Evolutionary conservation across 1,140 invertebrate species (phyloP), one percentile per base, ranked within the genome.

Genomic region (Pseudomyrmex concolor): DNA sequence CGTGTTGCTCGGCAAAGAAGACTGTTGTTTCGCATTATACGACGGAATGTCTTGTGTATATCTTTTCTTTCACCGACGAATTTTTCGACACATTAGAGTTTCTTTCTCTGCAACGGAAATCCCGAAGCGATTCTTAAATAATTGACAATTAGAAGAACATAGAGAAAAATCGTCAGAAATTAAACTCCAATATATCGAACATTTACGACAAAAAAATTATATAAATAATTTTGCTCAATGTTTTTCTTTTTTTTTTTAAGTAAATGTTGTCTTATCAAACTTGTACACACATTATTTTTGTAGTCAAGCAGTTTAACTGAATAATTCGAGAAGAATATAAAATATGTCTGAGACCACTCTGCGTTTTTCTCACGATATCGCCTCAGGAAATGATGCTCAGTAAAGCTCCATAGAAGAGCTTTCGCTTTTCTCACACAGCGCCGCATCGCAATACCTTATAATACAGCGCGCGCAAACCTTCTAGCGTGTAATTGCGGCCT

Each of bases 401-500:
- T n/a, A 45, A 68, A 78, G 34, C 17, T 77, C 50, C 22, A 43
- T 54, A 64, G 62, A 66, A 64, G 13, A 63, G 22, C 73, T 67
- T 54, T 48, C 74, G 34, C 19, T 71, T 57, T 59, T 19, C 15
- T 19, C 43, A 13, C 43, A 13, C 34, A 2, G 22, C 17, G 10
- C n/a, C 45, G 13, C 25, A 25, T 67, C n/a, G 76, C 54, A 70
- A 50, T 70, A 71, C 15, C 66, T 80, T 80, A 54, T 54, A 71
- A 60, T 70, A 71, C 57, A 70, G 43, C 63, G 13, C 1, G 63
- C 17, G 64, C 64, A 57, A 57, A 25, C 19, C 51, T 70, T 15
- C 62, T 43, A 59, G 76, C 66, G 66, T 71, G 66, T 80, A 80
- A 80, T 80, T 80, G 66, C 54, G 55, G 19, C 25, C 19, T 59